Evolutionary conservation across 2,113 vertebrate species (phyloP).

Genomic region (Otolemur garnettii): DNA sequence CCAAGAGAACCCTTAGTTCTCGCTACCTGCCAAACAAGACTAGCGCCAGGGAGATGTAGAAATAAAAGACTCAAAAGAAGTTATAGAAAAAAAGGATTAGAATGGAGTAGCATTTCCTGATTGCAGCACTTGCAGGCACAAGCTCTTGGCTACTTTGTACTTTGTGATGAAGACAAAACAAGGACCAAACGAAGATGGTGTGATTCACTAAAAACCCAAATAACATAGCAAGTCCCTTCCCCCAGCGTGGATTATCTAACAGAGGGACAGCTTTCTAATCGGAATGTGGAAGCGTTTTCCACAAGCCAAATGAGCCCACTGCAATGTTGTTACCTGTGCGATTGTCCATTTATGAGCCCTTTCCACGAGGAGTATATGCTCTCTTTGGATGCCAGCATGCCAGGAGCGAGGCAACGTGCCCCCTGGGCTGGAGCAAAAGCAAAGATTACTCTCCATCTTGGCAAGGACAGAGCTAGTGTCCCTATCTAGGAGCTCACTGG

Average conservation of each 20-base stretch:
- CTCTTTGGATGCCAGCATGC: neutral
- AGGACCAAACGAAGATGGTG: neutral
- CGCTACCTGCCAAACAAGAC: constrained; percentile 66
- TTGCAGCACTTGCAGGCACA: fast-evolving
- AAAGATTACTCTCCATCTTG: constrained; percentile 41
- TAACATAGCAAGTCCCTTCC: neutral
- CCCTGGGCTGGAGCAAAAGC: constrained; percentile 14
- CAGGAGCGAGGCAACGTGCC: neutral
- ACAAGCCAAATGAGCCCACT: neutral
- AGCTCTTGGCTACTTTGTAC: neutral
- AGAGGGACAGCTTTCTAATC: neutral
- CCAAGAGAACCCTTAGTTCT: constrained; percentile 67
- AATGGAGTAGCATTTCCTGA: neutral
- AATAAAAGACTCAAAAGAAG: constrained; percentile 56
- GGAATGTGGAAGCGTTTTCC: neutral
- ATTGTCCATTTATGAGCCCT: constrained; percentile 62
- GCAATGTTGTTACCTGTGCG: constrained; percentile 34
- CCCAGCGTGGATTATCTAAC: neutral
- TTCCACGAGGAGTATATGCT: constrained; percentile 53
- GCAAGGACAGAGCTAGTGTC: constrained; percentile 48
- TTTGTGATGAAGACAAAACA: neutral
- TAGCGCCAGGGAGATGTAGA: constrained; percentile 28
- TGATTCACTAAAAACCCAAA: neutral
- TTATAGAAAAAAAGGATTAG: neutral
- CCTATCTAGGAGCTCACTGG: neutral